These are phyloP conservation scores for Eupristina koningsbergeri DNA, from an alignment of 1,140 invertebrate genomes.

Conservation along the genomic window DNA sequence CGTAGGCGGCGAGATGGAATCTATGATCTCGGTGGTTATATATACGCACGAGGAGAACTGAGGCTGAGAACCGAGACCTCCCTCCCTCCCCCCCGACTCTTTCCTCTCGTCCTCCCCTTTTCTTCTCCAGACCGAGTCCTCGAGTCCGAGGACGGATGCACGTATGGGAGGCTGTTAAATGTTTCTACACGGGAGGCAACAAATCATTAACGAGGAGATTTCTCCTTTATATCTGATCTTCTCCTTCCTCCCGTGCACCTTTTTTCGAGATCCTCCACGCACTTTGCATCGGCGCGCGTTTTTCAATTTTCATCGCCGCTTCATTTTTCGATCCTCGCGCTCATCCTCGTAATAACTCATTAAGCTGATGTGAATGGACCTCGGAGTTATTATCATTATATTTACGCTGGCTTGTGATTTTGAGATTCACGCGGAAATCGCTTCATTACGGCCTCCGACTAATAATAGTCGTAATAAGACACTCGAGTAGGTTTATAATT, in stretches of 20 bases:
- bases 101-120: not conserved
- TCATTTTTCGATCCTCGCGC: not conserved
- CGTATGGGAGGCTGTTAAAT: constrained; percentile 2
- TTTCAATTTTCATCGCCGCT: not conserved
- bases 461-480: too few relatives aligned
- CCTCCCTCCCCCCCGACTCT: not conserved
- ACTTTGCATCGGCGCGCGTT: not conserved
- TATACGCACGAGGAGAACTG: not conserved
- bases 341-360: not conserved
- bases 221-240: not conserved
- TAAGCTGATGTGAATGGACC: too few relatives aligned
- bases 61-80: not conserved
- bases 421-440: too few relatives aligned
- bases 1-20: constrained; percentile 4
- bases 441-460: too few relatives aligned
- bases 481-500: too few relatives aligned
- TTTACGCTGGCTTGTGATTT: too few relatives aligned
- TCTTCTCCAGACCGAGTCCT: not conserved
- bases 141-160: not conserved
- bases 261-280: not conserved
- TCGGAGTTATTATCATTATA: too few relatives aligned
- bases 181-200: constrained; percentile 35
- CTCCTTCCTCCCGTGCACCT: not conserved
- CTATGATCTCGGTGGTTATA: not conserved
- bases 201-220: constrained; percentile 41